Conservation (phyloP, 2,113 vertebrate genomes). For the Planiliza haematocheilus region DNA sequence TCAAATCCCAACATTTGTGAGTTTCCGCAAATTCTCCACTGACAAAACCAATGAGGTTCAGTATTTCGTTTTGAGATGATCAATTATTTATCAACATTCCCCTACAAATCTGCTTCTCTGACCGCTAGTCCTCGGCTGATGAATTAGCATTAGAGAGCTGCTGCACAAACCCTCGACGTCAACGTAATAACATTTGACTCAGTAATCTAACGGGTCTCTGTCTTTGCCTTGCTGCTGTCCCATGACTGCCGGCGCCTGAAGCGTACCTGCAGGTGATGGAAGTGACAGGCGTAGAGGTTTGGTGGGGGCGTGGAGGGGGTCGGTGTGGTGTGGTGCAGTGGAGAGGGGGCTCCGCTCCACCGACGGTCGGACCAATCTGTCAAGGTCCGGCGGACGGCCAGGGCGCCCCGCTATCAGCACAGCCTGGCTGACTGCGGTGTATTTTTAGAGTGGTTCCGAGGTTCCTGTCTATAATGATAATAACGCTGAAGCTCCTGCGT, state of each 20-base stretch:
- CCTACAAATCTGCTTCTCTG: no score
- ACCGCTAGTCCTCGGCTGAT: no score
- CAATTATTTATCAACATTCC: no score
- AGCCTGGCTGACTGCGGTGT: constrained; percentile 56
- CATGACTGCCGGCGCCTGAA: constrained; percentile 24
- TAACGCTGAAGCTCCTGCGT: constrained; percentile 60
- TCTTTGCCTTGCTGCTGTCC: constrained; percentile 39
- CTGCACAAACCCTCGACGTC: constrained; percentile 21
- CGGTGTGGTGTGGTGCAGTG: no score
- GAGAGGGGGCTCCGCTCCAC: constrained; percentile 49
- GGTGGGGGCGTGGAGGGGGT: no score
- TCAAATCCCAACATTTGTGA: no score
- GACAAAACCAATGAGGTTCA: no score
- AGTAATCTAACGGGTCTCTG: constrained; percentile 14
- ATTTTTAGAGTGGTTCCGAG: constrained; percentile 79
- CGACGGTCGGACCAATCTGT: constrained; percentile 62
- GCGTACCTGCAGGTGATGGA: constrained; percentile 51
- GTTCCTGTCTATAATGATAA: constrained; percentile 71
- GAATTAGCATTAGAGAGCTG: not conserved
- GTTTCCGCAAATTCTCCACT: no score
- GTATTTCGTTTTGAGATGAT: no score
- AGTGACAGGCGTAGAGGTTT: constrained; percentile 61
- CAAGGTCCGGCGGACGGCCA: constrained; percentile 64
- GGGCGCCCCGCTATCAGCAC: constrained; percentile 58
- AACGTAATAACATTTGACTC: constrained; percentile 1